These are phyloP conservation scores for Dolichallabes microphthalmus DNA, from an alignment of 2,113 vertebrate species.

Conservation along the genomic window DNA sequence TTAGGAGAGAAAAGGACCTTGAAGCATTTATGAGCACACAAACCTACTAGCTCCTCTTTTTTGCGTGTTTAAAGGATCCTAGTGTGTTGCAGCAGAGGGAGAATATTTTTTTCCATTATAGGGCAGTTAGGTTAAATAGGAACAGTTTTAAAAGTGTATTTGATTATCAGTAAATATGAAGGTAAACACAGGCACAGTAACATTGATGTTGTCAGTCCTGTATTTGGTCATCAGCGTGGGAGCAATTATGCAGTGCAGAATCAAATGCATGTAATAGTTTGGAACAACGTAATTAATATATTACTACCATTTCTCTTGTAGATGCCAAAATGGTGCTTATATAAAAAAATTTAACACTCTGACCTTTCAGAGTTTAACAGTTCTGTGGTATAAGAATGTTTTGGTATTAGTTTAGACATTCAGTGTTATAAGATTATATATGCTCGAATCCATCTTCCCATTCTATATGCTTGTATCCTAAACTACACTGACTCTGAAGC, in stretches of 20 bases:
- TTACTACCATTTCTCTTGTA: neutral
- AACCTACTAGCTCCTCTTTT: neutral
- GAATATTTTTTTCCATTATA: neutral
- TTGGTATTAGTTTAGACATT: neutral
- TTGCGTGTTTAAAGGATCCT: neutral
- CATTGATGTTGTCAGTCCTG: neutral
- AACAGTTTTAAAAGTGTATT: neutral
- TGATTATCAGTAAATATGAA: neutral
- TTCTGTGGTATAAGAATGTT: neutral
- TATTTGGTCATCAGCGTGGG: neutral
- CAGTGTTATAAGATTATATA: neutral
- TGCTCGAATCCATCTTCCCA: slow-evolving; percentile 71
- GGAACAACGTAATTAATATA: neutral
- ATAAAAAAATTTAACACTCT: neutral
- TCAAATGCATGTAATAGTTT: neutral
- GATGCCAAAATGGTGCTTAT: neutral
- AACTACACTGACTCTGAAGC: slow-evolving; percentile 61
- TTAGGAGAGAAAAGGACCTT: neutral
- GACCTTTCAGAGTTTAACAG: neutral
- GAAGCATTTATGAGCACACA: neutral
- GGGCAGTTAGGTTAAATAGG: neutral
- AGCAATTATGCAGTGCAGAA: neutral
- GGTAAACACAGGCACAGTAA: neutral
- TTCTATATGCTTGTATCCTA: slow-evolving; percentile 45
- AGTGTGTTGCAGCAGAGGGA: neutral